Conservation (phyloP, 2,888 invertebrate genomes). For the Dioctria rufipes region DNA sequence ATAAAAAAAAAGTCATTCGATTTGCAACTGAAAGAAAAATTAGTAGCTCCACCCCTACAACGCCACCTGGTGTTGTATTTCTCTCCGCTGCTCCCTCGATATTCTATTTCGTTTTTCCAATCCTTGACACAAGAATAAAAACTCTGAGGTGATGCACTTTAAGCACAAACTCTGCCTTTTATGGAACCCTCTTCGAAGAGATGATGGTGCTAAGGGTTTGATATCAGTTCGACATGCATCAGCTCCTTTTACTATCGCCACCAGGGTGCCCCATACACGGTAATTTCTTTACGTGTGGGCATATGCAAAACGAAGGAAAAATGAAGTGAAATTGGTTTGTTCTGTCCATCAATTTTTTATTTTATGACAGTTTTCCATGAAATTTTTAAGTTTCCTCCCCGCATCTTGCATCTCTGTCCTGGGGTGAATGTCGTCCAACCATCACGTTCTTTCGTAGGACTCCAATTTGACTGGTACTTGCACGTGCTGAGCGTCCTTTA, state of each 20-base stretch:
- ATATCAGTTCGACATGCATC: not conserved
- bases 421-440: constrained; percentile 31
- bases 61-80: not conserved
- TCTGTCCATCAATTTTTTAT: constrained; percentile 50
- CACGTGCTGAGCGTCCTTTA: constrained; percentile 37
- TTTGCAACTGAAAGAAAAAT: constrained; percentile 24
- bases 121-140: not conserved
- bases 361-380: constrained; percentile 53
- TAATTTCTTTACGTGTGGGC: constrained; percentile 1
- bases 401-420: constrained; percentile 47
- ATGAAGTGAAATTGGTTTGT: constrained; percentile 46
- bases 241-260: not conserved
- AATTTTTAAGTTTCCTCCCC: constrained; percentile 48
- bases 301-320: constrained; percentile 49
- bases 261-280: not conserved
- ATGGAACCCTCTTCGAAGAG: not conserved
- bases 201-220: not conserved
- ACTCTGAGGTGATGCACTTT: constrained; percentile 39
- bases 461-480: constrained; percentile 48
- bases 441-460: constrained; percentile 36
- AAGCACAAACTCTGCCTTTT: not conserved
- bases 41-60: constrained; percentile 44
- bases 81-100: not conserved
- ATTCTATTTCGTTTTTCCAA: constrained; percentile 9
- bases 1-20: constrained; percentile 11